Evolutionary conservation across 1,140 invertebrate genomes (phyloP).

Genomic region (Hirudo medicinalis): DNA sequence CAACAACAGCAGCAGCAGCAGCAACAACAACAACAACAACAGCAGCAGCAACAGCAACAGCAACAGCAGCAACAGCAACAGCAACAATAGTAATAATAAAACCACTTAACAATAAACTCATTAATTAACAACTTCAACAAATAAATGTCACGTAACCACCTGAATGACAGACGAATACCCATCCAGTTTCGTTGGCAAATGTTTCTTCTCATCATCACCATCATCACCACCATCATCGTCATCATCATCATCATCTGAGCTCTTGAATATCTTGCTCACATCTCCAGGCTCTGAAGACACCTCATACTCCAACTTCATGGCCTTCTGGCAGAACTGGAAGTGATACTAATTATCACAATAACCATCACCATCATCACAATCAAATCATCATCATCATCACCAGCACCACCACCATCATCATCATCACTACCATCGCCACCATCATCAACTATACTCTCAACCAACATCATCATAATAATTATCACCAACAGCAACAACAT

Average conservation of each 20-base stretch:
- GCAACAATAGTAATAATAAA: too few relatives aligned
- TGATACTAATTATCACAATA: background rate
- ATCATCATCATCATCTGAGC: background rate
- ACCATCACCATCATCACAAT: background rate
- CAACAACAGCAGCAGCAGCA: too few relatives aligned
- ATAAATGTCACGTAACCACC: background rate
- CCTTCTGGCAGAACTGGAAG: background rate
- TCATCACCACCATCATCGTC: background rate
- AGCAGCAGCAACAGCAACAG: too few relatives aligned
- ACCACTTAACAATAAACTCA: too few relatives aligned
- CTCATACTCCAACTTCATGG: background rate
- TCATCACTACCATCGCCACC: background rate
- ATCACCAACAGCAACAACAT: background rate
- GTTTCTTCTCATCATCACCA: background rate
- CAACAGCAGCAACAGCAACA: too few relatives aligned
- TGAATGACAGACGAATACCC: background rate
- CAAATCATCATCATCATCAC: background rate
- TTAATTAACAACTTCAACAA: background rate
- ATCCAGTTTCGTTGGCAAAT: background rate
- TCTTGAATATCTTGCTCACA: background rate
- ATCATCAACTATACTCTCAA: background rate
- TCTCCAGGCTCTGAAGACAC: background rate
- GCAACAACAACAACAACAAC: too few relatives aligned
- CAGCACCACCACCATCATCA: background rate
- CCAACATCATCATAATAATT: slow-evolving; percentile 2